Evolutionary conservation across 2,888 invertebrate species (phyloP), one percentile per base, ranked within the genome.

Genomic region (Apocheima hispidaria): DNA sequence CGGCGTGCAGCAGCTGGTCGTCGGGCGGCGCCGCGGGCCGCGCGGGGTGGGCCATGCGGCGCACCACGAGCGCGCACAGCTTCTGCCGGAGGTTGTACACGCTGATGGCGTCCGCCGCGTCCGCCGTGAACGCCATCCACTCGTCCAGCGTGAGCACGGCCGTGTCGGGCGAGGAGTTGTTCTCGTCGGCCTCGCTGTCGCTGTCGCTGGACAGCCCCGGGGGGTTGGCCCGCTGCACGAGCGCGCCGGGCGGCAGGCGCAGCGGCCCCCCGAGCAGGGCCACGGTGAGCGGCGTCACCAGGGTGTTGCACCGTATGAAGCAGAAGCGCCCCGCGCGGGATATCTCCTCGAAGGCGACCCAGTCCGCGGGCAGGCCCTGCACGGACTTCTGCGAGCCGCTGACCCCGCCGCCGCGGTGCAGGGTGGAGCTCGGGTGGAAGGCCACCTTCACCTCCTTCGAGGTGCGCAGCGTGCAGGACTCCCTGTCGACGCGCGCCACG

Each of bases 291-390:
- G 98, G 95, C 9, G 97, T 96, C 0, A 99, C 94, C 6, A 97
- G 84, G 0, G 98, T 98, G 61, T 96, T 96, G 69, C 96, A 96
- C 43, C 96, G 94, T 1, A 97, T 94, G 77, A 96, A 95, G 63
- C 96, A 96, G 53, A 95, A 92, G 16, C 94, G 92, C 0, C 95
- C 94, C 0, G 94, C 92, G 43, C 96, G 94, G 0, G 95, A 95
- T 86, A 98, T 96, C 84, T 98, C 98, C 78, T 97, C 97, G 78
- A 96, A 99, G 10, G 97, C 93, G 14, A 98, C 87, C 98, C 98
- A 99, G 74, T 97, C 96, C 10, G 95, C 94, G 0, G 96, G 95
- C 50, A 97, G 66, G n/a, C 72, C 81, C 7, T 82, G 83, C 0
- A 93, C 83, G 0, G 86, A 83, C 23, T 81, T 83, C 57, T 79